Evolutionary conservation across 2,888 invertebrate genomes (phyloP), one percentile per base, ranked within the genome.

Genomic region (Nebria brevicollis): DNA sequence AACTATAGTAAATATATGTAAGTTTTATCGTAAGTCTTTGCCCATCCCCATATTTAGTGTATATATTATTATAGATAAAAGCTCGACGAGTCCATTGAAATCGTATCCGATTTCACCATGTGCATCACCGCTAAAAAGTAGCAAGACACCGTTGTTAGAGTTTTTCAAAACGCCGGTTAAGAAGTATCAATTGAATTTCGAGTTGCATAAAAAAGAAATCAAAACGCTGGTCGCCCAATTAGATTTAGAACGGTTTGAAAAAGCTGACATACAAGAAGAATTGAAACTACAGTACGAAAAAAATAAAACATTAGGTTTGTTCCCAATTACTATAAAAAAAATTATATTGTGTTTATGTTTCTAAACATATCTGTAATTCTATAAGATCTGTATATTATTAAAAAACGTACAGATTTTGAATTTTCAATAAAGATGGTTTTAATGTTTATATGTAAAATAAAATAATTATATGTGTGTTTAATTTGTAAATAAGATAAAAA

Each of bases 191-290:
- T 20, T 72, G 10, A 66, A 65, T 15, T 66, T 64, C 26, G 34
- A 81, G 5, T 76, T 66, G 82, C 72, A 73, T 13, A 75, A 26
- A 82, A 86, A 87, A 4, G 89, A 90, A 84, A 90, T 94, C 11
- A 88, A 91, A 20, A 88, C 90, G 3, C 85, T 94, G 68, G 90
- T 90, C 83, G 90, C 91, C 0, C 92, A 92, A 26, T 86, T 94
- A 6, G 93, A 94, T 83, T 90, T 92, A 0, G 92, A 93, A 86
- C 89, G 91, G 66, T 93, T 92, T 85, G 94, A 94, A 84, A 92
- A 93, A 77, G 90, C 90, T 81, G 93, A 92, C 84, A 85, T 94
- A 20, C 91, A 92, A 81, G 92, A 93, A 43, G 93, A 94, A 84
- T 85, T 94, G 0, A 87, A 89, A 42, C 88, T 89, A 72, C 91